These are phyloP conservation scores for Apostichopus leukothele DNA, from an alignment of 53 echinoderm and acorn worm genomes.

Conservation along the genomic window DNA sequence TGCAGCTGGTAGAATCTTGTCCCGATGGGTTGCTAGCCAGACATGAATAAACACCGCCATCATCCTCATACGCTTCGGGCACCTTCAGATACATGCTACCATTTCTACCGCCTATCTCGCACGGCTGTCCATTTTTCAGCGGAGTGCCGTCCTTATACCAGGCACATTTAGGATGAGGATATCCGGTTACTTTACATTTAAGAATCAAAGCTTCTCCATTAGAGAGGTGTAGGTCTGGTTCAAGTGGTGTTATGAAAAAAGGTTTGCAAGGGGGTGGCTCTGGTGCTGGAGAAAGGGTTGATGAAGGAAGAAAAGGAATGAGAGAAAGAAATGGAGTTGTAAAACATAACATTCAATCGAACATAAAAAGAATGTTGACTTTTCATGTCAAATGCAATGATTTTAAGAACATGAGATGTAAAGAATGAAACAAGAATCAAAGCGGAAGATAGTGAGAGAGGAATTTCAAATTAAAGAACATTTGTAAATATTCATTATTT, in stretches of 20 bases:
- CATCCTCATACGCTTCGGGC: constrained; percentile 17
- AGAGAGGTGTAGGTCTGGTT: constrained; percentile 54
- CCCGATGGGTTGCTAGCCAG: constrained; percentile 61
- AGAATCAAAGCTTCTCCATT: constrained; percentile 67
- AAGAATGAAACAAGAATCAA: no score
- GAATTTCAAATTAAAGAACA: no score
- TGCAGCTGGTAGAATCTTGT: constrained; percentile 50
- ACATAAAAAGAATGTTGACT: no score
- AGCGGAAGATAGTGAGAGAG: no score
- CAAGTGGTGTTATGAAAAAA: background rate
- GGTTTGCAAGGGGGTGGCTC: constrained; percentile 36
- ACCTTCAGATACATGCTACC: constrained; percentile 9
- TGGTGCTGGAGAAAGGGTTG: background rate
- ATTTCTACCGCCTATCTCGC: constrained; percentile 43
- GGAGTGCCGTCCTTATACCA: constrained; percentile 82
- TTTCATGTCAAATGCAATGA: no score
- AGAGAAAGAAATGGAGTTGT: background rate
- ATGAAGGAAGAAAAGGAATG: background rate
- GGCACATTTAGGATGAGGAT: constrained; percentile 68
- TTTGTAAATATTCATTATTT: no score
- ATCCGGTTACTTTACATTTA: constrained; percentile 70
- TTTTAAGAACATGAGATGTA: no score
- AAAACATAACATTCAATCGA: no score
- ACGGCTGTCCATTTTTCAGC: constrained; percentile 58
- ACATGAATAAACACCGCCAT: constrained; percentile 60